phyloP scores from a whole-genome alignment of 2,888 invertebrate species.

The Eristalis arbustorum region DNA sequence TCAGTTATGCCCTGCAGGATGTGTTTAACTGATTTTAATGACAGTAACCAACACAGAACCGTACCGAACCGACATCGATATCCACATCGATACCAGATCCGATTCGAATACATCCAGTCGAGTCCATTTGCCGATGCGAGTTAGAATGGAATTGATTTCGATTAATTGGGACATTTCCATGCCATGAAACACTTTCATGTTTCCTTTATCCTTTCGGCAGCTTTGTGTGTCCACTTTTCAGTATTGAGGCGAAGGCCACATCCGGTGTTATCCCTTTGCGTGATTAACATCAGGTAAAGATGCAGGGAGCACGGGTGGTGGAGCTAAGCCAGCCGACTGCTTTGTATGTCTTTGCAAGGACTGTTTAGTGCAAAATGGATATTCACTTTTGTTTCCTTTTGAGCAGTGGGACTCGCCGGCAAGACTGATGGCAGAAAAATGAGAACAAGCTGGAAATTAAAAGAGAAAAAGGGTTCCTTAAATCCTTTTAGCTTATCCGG shows the following conservation, averaged over 20 bases:
- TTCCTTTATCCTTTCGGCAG: conserved; percentile 11
- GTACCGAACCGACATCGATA: not conserved
- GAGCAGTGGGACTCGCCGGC: not conserved
- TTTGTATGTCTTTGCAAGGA: not conserved
- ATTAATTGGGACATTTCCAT: conserved; percentile 36
- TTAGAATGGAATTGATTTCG: conserved; percentile 9
- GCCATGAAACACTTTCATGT: conserved; percentile 33
- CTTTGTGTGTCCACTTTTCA: not conserved
- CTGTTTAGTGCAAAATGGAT: not conserved
- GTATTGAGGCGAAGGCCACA: not conserved
- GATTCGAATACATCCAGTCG: not conserved
- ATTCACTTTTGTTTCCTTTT: not conserved
- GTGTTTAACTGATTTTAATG: not conserved
- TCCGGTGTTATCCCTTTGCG: not conserved
- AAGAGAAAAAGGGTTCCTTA: no score
- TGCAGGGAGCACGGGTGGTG: not conserved
- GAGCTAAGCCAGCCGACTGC: not conserved
- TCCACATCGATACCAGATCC: not conserved
- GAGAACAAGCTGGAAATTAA: not conserved
- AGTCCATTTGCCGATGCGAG: conserved; percentile 17
- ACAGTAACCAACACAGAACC: not conserved
- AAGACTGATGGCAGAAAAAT: not conserved
- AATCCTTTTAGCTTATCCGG: no score
- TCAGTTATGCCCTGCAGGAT: not conserved
- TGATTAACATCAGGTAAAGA: not conserved